Conservation (phyloP, 2,888 invertebrate species). For the Dusona sp. region DNA sequence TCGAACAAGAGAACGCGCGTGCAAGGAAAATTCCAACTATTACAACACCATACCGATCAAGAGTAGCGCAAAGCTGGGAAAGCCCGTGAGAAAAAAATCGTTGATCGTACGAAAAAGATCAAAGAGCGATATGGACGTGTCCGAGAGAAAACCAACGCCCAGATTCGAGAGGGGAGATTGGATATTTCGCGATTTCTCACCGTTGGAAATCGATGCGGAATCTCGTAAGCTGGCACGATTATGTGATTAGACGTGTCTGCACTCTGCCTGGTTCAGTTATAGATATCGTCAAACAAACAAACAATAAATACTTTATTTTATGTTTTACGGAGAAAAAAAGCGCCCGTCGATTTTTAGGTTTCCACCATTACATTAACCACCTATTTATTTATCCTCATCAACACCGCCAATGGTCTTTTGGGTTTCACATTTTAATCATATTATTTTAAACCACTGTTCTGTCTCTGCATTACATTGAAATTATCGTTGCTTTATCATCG, state of each 20-base stretch:
- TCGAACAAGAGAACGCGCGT: constrained; percentile 41
- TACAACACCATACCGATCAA: constrained; percentile 57
- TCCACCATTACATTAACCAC: constrained; percentile 12
- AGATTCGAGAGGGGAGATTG: constrained; percentile 76
- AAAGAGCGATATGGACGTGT: constrained; percentile 79
- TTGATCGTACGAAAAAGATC: constrained; percentile 72
- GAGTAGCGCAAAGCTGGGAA: constrained; percentile 55
- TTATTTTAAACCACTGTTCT: constrained; percentile 44
- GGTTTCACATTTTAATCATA: constrained; percentile 37
- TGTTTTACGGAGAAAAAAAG: constrained; percentile 2
- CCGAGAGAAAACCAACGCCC: constrained; percentile 77
- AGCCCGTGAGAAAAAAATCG: constrained; percentile 70
- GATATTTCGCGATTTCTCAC: constrained; percentile 76
- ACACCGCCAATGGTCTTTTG: constrained; percentile 58
- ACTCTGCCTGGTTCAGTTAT: constrained; percentile 79
- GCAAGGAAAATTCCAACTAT: constrained; percentile 36
- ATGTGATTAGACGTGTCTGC: constrained; percentile 69
- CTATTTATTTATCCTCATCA: constrained; percentile 28
- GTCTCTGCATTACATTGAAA: constrained; percentile 44
- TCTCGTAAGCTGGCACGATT: constrained; percentile 78
- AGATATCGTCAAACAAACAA: constrained; percentile 9
- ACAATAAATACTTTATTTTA: constrained; percentile 36
- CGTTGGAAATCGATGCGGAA: constrained; percentile 74
- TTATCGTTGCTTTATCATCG: constrained; percentile 48
- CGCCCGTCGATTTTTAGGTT: constrained; percentile 38